These are phyloP conservation scores for Phodopus roborovskii DNA, from an alignment of 2,113 vertebrate species.

Conservation along the genomic window DNA sequence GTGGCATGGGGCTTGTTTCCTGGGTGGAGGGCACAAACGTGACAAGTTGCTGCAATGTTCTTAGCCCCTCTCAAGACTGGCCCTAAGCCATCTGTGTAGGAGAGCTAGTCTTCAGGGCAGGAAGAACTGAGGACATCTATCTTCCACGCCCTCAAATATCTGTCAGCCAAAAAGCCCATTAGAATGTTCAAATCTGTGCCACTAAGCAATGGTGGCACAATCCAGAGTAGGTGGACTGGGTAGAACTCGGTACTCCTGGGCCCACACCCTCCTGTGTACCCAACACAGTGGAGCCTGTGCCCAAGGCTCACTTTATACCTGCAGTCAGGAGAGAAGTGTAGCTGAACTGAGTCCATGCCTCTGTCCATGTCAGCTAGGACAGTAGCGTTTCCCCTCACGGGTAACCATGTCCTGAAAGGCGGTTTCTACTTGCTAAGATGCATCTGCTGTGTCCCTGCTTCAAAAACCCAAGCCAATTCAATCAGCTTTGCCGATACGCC, in stretches of 20 bases:
- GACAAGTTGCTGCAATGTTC: rapidly evolving
- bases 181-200: constrained; percentile 57
- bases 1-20: no score
- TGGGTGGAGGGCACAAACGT: not conserved
- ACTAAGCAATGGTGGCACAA: constrained; percentile 61
- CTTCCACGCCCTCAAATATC: not conserved
- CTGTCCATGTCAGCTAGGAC: not conserved
- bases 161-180: constrained; percentile 53
- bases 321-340: rapidly evolving
- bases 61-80: not conserved
- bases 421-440: not conserved
- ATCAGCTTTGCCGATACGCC: not conserved
- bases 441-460: not conserved
- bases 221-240: constrained; percentile 32
- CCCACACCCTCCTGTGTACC: rapidly evolving
- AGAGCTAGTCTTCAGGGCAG: rapidly evolving
- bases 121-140: not conserved
- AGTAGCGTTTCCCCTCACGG: rapidly evolving
- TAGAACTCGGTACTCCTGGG: not conserved
- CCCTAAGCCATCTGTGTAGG: rapidly evolving
- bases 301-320: not conserved
- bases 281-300: rapidly evolving
- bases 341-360: no score
- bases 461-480: rapidly evolving
- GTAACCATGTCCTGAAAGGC: no score